These are phyloP conservation scores for Leuciscus waleckii DNA, from an alignment of 2,797 vertebrate genomes.

Conservation along the genomic window DNA sequence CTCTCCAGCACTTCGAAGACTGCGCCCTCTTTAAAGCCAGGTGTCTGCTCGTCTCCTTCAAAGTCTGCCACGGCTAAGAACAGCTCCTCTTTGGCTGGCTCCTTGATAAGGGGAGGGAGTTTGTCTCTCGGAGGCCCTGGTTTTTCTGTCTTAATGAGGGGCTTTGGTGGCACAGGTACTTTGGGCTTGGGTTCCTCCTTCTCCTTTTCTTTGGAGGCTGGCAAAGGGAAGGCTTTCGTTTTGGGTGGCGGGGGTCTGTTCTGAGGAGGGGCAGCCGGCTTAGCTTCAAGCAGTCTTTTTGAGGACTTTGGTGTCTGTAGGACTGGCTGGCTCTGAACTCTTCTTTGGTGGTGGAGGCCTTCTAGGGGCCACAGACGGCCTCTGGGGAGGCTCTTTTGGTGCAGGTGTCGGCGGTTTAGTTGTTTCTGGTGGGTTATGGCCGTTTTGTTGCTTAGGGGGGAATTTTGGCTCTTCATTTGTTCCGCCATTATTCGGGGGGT, in stretches of 20 bases:
- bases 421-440: slow-evolving; percentile 74
- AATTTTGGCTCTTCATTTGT: slow-evolving; percentile 72
- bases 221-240: slow-evolving; percentile 81
- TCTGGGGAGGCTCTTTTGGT: slow-evolving; percentile 82
- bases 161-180: slow-evolving; percentile 80
- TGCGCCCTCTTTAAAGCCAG: slow-evolving; percentile 93
- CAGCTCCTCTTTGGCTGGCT: slow-evolving; percentile 82
- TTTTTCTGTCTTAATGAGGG: slow-evolving; percentile 82
- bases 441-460: slow-evolving; percentile 78
- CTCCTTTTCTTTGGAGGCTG: slow-evolving; percentile 70
- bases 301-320: slow-evolving; percentile 75
- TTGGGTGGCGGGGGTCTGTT: slow-evolving; percentile 84
- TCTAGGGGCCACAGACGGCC: slow-evolving; percentile 86
- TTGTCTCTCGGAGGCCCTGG: slow-evolving; percentile 82
- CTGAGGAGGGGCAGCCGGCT: slow-evolving; percentile 65
- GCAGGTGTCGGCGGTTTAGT: slow-evolving; percentile 74
- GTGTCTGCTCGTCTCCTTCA: slow-evolving; percentile 92
- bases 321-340: slow-evolving; percentile 71
- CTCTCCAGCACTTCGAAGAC: slow-evolving; percentile 94
- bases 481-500: slow-evolving; percentile 68
- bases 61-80: slow-evolving; percentile 95
- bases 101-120: slow-evolving; percentile 80
- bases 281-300: slow-evolving; percentile 79
- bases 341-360: slow-evolving; percentile 97
- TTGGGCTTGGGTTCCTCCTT: slow-evolving; percentile 84